Conservation (phyloP, 2,113 vertebrate species). For the Sebastes fasciatus region DNA sequence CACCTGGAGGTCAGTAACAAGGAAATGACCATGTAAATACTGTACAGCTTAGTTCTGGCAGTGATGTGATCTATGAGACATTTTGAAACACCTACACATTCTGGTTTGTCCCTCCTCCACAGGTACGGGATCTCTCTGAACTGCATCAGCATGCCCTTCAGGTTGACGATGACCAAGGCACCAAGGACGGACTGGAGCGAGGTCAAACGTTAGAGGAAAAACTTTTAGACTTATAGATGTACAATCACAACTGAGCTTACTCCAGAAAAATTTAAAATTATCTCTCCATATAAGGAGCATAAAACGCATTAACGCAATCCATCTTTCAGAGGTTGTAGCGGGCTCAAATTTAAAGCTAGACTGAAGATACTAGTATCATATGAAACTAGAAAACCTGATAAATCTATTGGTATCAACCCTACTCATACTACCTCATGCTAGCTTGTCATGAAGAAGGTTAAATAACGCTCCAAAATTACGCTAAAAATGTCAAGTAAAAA, state of each 20-base stretch:
- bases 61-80: no score
- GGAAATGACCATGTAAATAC: background rate
- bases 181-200: conserved; percentile 89
- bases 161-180: conserved; percentile 91
- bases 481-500: no score
- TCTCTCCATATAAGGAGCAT: background rate
- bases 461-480: no score
- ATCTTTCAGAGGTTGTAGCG: no score
- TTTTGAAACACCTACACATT: conserved; percentile 87
- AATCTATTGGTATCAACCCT: no score
- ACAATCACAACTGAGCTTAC: background rate
- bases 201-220: background rate
- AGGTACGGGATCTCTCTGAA: conserved; percentile 86
- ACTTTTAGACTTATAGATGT: background rate
- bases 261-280: background rate
- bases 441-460: no score
- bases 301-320: no score
- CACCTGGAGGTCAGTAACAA: conserved; percentile 2
- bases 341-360: no score
- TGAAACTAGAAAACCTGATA: no score
- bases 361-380: no score
- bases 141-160: conserved; percentile 96
- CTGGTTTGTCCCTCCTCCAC: conserved; percentile 90
- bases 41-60: background rate
- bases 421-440: no score